phyloP scores from a whole-genome alignment of 2,113 vertebrate genomes.

The Hyperopisus bebe region DNA sequence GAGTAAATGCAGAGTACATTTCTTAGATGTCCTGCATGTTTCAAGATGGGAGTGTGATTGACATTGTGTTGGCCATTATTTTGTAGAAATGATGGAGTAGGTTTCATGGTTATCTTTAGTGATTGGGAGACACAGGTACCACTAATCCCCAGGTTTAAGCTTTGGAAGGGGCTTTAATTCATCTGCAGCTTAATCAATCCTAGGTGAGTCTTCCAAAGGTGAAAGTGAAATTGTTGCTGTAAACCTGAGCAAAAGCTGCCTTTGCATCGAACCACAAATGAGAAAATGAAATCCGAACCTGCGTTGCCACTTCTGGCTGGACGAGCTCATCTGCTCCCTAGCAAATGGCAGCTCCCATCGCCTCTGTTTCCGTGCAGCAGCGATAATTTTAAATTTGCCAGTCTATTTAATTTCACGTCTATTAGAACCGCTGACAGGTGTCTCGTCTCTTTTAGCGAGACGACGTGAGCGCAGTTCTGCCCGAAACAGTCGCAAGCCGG shows the following conservation, averaged over 20 bases:
- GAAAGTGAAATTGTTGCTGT: neutral
- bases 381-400: neutral
- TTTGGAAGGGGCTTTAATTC: neutral
- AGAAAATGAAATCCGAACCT: neutral
- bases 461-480: neutral
- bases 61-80: neutral
- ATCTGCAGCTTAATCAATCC: neutral
- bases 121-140: neutral
- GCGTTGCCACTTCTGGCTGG: neutral
- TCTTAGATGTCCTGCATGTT: neutral
- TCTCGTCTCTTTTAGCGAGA: neutral
- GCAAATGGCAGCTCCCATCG: neutral
- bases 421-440: neutral
- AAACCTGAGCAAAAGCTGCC: neutral
- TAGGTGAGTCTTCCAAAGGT: neutral
- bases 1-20: neutral
- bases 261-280: neutral
- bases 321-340: neutral
- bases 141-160: neutral
- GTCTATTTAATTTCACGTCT: conserved; percentile 1
- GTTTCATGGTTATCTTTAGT: neutral
- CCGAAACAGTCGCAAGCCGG: neutral
- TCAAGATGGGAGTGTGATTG: neutral
- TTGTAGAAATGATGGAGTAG: neutral
- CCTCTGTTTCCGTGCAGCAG: neutral